A percentile compares a stretch with the other conserved stretches of the same genome.
phyloP scores from a whole-genome alignment of 1,140 invertebrate species.

The Wasmannia auropunctata region DNA sequence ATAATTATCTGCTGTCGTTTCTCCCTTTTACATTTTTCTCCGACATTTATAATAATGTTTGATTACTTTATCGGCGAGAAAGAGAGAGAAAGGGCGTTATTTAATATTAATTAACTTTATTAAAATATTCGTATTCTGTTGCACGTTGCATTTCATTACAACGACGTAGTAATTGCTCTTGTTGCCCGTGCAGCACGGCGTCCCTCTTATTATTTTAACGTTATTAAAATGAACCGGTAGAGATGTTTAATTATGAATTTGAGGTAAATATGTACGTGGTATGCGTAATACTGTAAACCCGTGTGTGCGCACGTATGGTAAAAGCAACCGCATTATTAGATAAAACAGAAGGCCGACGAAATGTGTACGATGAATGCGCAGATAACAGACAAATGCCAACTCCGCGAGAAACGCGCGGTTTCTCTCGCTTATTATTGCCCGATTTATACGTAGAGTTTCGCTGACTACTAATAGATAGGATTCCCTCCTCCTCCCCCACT shows the following conservation, averaged over 20 bases:
- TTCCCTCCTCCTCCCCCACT: too few relatives aligned
- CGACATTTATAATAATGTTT: neutral
- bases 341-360: constrained; percentile 11
- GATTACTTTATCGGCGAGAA: neutral
- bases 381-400: constrained; percentile 8
- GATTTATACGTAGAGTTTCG: constrained; percentile 37
- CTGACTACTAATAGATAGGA: constrained; percentile 40
- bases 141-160: constrained; percentile 18
- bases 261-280: neutral
- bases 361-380: neutral
- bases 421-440: constrained; percentile 20
- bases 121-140: constrained; percentile 7
- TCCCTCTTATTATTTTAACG: constrained; percentile 34
- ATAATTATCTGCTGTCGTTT: neutral
- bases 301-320: neutral
- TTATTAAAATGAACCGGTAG: constrained; percentile 21
- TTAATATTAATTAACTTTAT: constrained; percentile 46
- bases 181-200: neutral
- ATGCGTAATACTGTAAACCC: neutral
- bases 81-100: neutral
- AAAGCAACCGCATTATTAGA: constrained; percentile 15
- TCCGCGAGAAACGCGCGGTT: neutral
- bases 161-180: constrained; percentile 31
- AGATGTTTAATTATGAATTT: constrained; percentile 47
- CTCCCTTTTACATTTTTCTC: neutral